phyloP scores from a whole-genome alignment of 2,797 vertebrate genomes.

The Somateria mollissima region DNA sequence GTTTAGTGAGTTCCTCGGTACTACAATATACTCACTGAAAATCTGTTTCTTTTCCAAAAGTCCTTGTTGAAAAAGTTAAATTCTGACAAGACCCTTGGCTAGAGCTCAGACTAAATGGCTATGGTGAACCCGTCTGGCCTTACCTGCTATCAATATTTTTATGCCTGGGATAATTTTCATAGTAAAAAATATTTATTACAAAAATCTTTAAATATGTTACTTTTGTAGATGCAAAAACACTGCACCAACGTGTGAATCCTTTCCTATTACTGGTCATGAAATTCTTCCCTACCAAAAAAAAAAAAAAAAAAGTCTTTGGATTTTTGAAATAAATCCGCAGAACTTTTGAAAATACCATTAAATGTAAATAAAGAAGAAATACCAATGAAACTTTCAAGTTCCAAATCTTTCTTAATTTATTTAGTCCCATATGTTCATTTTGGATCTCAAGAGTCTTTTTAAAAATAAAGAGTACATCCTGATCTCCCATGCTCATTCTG shows the following conservation, averaged over 20 bases:
- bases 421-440: slow-evolving; percentile 18
- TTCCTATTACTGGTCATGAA: neutral
- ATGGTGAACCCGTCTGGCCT: neutral
- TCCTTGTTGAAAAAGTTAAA: neutral
- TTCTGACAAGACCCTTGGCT: neutral
- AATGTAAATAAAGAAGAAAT: neutral
- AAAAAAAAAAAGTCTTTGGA: neutral
- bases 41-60: neutral
- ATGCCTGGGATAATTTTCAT: neutral
- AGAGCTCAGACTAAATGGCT: neutral
- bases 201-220: neutral
- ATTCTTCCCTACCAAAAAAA: neutral
- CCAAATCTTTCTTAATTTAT: neutral
- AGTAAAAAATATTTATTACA: neutral
- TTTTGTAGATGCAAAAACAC: neutral
- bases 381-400: neutral
- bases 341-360: neutral
- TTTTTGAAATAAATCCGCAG: neutral
- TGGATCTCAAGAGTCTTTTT: slow-evolving; percentile 23
- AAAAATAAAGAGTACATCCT: slow-evolving; percentile 58
- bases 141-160: neutral
- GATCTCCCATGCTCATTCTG: slow-evolving; percentile 3
- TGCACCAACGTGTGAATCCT: neutral
- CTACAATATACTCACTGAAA: neutral
- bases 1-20: neutral